Conservation (phyloP, 2,888 invertebrate species). For the Dynastes tityus region DNA sequence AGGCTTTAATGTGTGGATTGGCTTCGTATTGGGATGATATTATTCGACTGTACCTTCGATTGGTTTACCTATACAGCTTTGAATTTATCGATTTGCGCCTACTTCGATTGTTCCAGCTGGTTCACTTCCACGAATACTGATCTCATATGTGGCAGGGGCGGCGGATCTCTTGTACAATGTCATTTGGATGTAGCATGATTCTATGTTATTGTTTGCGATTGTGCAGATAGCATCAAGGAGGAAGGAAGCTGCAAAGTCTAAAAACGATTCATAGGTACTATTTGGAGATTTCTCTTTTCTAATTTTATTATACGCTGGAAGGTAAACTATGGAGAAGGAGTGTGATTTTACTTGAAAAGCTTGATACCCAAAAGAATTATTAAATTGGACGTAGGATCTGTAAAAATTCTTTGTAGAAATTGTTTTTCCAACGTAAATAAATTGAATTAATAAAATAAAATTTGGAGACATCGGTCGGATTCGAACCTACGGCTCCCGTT, state of each 20-base stretch:
- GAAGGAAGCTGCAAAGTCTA: neutral
- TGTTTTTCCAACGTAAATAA: too few relatives aligned
- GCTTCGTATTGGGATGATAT: neutral
- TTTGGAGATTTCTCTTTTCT: neutral
- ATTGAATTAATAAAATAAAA: too few relatives aligned
- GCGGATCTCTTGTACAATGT: neutral
- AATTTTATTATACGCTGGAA: neutral
- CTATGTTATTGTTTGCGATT: conserved; percentile 25
- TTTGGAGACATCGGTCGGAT: too few relatives aligned
- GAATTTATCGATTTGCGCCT: neutral
- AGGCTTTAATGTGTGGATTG: neutral
- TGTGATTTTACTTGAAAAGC: neutral
- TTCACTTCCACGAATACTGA: neutral
- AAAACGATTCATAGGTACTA: neutral
- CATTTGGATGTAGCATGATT: neutral
- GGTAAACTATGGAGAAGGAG: too few relatives aligned
- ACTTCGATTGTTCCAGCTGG: conserved; percentile 33
- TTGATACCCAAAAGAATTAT: too few relatives aligned
- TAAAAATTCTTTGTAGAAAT: too few relatives aligned
- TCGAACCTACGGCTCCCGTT: too few relatives aligned
- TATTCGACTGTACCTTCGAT: neutral
- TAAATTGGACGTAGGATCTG: too few relatives aligned
- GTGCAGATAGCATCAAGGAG: neutral
- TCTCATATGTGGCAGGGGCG: neutral
- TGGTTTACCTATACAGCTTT: neutral